Evolutionary conservation across 2,888 invertebrate genomes (phyloP).

Genomic region (Lasiommata megera): DNA sequence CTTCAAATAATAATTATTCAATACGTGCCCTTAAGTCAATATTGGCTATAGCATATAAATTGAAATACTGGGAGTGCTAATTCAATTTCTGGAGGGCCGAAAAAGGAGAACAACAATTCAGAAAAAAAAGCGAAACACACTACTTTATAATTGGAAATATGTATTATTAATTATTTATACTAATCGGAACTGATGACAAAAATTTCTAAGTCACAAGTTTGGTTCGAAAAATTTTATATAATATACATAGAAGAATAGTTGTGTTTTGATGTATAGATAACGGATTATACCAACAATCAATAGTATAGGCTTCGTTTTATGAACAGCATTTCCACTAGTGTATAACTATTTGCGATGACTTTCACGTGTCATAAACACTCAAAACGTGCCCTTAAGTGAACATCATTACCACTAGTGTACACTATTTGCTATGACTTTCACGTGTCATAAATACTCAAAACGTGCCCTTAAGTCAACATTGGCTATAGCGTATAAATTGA

Average conservation of each 20-base stretch:
- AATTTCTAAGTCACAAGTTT: no score
- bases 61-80: conserved; percentile 69
- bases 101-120: no score
- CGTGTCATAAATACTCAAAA: neutral
- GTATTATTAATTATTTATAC: no score
- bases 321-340: no score
- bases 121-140: no score
- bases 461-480: conserved; percentile 40
- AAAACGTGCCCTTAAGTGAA: conserved; percentile 6
- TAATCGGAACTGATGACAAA: no score
- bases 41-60: conserved; percentile 74
- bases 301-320: conserved; percentile 14
- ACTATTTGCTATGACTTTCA: neutral
- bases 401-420: no score
- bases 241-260: no score
- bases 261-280: neutral
- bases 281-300: conserved; percentile 1
- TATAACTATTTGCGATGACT: conserved; percentile 11
- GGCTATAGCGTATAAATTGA: conserved; percentile 73
- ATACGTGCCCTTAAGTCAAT: conserved; percentile 9
- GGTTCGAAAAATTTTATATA: no score
- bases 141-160: no score
- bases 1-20: neutral
- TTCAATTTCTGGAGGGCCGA: conserved; percentile 67
- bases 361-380: neutral